Percentiles rank a stretch among this genome's conserved stretches.
Evolutionary conservation across 2,888 invertebrate genomes (phyloP).

Genomic region (Dasysyrphus albostriatus): DNA sequence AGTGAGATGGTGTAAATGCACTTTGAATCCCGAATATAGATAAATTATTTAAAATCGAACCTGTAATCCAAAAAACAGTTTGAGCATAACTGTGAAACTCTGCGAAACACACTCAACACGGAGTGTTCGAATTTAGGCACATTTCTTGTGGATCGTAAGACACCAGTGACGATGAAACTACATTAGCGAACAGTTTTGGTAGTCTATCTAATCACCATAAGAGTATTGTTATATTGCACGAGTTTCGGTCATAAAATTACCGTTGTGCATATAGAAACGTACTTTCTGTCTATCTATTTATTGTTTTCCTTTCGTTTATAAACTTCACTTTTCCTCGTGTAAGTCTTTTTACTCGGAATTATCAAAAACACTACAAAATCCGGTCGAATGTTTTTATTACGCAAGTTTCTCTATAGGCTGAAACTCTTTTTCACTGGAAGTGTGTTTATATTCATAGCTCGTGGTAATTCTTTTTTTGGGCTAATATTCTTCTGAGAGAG

Average conservation of each 20-base stretch:
- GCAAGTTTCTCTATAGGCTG: conserved; percentile 36
- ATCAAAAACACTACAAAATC: not conserved
- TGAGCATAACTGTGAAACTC: conserved; percentile 8
- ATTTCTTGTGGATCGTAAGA: conserved; percentile 18
- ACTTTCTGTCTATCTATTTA: conserved; percentile 18
- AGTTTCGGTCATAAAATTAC: not conserved
- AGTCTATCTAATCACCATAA: not conserved
- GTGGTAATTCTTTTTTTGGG: conserved; percentile 10
- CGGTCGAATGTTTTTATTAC: conserved; percentile 24
- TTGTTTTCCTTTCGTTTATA: conserved; percentile 21
- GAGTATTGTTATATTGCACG: not conserved
- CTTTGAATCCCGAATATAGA: too few species aligned
- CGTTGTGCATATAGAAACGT: not conserved
- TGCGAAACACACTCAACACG: not conserved
- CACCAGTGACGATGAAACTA: not conserved
- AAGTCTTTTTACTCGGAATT: not conserved
- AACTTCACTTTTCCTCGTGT: conserved; percentile 6
- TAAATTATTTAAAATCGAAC: not conserved
- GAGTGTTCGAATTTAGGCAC: not conserved
- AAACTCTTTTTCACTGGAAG: conserved; percentile 57
- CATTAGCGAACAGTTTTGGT: not conserved
- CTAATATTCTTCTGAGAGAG: conserved; percentile 7
- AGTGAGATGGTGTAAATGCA: too few species aligned
- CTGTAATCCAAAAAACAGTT: conserved; percentile 16
- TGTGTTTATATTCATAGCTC: conserved; percentile 52